Evolutionary conservation across 2,113 vertebrate species (phyloP).

Genomic region (Cyprinodon brontotheroides): DNA sequence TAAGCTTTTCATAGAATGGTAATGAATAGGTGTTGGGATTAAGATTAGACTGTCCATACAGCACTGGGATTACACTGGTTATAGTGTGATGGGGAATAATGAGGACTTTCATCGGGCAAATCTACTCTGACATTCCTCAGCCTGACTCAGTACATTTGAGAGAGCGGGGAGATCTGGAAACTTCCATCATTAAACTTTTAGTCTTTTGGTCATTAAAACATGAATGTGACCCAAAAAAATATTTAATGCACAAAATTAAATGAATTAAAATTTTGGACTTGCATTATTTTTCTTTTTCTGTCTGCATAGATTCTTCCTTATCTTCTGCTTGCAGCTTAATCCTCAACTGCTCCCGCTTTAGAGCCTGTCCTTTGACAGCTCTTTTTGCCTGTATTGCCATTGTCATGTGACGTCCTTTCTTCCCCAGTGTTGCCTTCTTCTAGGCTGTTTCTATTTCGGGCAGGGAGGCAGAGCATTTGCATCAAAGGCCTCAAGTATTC

Average conservation of each 20-base stretch:
- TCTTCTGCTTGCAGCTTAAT: slow-evolving; percentile 16
- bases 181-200: slow-evolving; percentile 56
- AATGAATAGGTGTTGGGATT: slow-evolving; percentile 52
- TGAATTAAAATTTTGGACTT: neutral
- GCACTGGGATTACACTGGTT: slow-evolving; percentile 61
- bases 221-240: slow-evolving; percentile 20
- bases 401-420: slow-evolving; percentile 54
- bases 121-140: slow-evolving; percentile 29
- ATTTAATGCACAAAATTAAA: neutral
- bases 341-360: slow-evolving; percentile 21
- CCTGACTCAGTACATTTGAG: neutral
- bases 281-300: neutral
- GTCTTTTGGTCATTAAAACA: neutral
- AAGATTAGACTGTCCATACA: slow-evolving; percentile 29
- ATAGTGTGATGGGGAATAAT: slow-evolving; percentile 62
- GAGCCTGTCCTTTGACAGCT: slow-evolving; percentile 22
- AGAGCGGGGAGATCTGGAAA: neutral
- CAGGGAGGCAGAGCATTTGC: slow-evolving; percentile 49
- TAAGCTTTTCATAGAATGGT: slow-evolving; percentile 1
- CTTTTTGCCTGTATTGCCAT: slow-evolving; percentile 17
- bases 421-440: slow-evolving; percentile 46
- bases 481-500: slow-evolving; percentile 62
- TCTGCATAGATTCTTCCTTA: slow-evolving; percentile 16
- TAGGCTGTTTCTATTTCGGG: slow-evolving; percentile 69
- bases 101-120: slow-evolving; percentile 51